Conservation (phyloP, 1,140 invertebrate genomes). For the Drosophila sulfurigaster region DNA sequence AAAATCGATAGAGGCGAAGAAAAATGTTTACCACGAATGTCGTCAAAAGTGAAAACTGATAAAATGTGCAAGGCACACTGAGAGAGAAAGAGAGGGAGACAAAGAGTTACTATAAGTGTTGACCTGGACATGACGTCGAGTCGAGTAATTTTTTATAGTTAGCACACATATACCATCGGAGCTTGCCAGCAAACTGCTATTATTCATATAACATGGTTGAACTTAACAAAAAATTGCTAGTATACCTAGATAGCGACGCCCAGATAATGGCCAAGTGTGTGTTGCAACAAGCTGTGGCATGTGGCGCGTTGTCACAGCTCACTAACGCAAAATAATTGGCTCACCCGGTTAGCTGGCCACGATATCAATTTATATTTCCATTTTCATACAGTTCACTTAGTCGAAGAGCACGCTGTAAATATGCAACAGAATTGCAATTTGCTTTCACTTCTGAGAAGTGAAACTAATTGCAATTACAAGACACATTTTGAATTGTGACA, state of each 20-base stretch:
- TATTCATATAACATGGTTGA: conserved; percentile 30
- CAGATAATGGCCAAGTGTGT: conserved; percentile 18
- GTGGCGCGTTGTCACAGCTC: conserved; percentile 7
- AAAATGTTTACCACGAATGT: conserved; percentile 45
- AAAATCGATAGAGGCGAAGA: conserved; percentile 65
- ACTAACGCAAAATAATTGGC: conserved; percentile 18
- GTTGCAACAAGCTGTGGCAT: conserved; percentile 11
- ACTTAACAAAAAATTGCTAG: background rate
- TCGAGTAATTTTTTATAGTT: conserved; percentile 36
- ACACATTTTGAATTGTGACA: background rate
- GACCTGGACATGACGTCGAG: conserved; percentile 25
- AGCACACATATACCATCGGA: conserved; percentile 9
- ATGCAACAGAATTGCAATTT: conserved; percentile 1
- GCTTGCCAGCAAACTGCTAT: conserved; percentile 33
- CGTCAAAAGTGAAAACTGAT: conserved; percentile 66
- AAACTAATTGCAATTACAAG: background rate
- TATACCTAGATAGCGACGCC: conserved; percentile 17
- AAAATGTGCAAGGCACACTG: conserved; percentile 60
- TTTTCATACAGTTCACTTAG: background rate
- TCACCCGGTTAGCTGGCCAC: background rate
- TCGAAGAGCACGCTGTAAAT: background rate
- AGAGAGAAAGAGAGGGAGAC: conserved; percentile 5
- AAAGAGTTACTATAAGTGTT: conserved; percentile 9
- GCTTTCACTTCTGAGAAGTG: conserved; percentile 2
- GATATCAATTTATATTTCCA: conserved; percentile 19